phyloP scores from a whole-genome alignment of 2,113 vertebrate species.

The Periophthalmus modestus region DNA sequence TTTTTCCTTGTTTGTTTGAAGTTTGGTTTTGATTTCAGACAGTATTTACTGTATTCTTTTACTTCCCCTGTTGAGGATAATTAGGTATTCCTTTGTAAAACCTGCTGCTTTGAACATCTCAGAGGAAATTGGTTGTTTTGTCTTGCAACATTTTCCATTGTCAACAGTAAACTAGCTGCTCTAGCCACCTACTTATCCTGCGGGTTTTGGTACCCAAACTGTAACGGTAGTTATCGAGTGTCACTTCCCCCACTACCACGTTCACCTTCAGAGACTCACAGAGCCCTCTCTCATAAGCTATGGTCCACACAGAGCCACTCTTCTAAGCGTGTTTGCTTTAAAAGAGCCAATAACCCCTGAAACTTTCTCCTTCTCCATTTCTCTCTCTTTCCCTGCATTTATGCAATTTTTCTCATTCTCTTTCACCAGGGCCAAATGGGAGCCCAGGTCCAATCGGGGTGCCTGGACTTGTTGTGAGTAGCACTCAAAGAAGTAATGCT shows the following conservation, averaged over 20 bases:
- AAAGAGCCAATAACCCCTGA: slow-evolving; percentile 67
- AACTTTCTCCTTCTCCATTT: slow-evolving; percentile 73
- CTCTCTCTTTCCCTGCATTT: slow-evolving; percentile 17
- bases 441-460: slow-evolving; percentile 93
- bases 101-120: slow-evolving; percentile 8
- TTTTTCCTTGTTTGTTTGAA: slow-evolving; percentile 43
- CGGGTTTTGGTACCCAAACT: not conserved
- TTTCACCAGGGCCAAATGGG: slow-evolving; percentile 87
- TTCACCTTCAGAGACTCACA: slow-evolving; percentile 44
- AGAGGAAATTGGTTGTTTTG: slow-evolving; percentile 13
- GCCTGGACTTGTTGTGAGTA: slow-evolving; percentile 94
- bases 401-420: not conserved
- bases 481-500: slow-evolving; percentile 10
- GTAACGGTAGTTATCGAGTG: slow-evolving; percentile 19
- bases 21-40: slow-evolving; percentile 26
- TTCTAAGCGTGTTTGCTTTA: slow-evolving; percentile 76
- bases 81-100: slow-evolving; percentile 39
- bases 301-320: slow-evolving; percentile 70
- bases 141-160: slow-evolving; percentile 49
- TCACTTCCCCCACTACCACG: slow-evolving; percentile 34
- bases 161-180: slow-evolving; percentile 8
- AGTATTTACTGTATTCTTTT: slow-evolving; percentile 34
- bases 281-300: slow-evolving; percentile 50
- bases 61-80: slow-evolving; percentile 29
- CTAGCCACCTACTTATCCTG: slow-evolving; percentile 1